A percentile compares a stretch with the other conserved stretches of the same genome.
Evolutionary conservation across 2,888 invertebrate species (phyloP).

Genomic region (Venustoraphidia nigricollis): DNA sequence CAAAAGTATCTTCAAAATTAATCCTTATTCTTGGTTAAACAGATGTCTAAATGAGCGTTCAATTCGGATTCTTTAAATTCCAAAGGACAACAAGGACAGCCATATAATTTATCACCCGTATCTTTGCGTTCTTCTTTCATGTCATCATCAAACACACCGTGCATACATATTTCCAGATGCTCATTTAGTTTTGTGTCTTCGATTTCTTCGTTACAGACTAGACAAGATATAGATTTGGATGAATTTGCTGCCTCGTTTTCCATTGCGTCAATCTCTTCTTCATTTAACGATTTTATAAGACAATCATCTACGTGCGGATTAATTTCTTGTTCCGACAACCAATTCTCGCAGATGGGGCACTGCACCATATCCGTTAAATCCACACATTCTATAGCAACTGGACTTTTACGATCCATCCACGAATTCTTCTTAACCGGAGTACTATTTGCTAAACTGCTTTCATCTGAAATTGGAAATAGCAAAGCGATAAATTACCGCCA

Average conservation of each 20-base stretch:
- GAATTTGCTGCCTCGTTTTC: constrained; percentile 7
- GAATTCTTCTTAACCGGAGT: background rate
- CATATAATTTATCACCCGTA: background rate
- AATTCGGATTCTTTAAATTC: constrained; percentile 35
- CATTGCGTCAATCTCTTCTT: constrained; percentile 21
- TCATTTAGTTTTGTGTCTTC: constrained; percentile 21
- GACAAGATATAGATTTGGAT: constrained; percentile 20
- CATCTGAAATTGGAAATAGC: no score
- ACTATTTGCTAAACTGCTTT: background rate
- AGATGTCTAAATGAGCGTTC: constrained; percentile 41
- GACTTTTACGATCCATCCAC: constrained; percentile 9
- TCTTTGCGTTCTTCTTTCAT: background rate
- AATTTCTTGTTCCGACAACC: background rate
- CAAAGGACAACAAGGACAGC: constrained; percentile 43
- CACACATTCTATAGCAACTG: background rate
- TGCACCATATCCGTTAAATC: constrained; percentile 8
- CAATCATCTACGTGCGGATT: constrained; percentile 36
- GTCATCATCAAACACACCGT: constrained; percentile 2
- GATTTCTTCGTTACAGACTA: constrained; percentile 25
- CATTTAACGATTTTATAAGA: constrained; percentile 28
- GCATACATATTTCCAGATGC: constrained; percentile 25
- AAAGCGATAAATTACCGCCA: no score
- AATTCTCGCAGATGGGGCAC: constrained; percentile 5
- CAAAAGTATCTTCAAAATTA: no score
- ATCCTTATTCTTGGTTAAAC: constrained; percentile 15